Conservation (phyloP, 2,888 invertebrate species). For the Galeopsomyia nigrocyanea region DNA sequence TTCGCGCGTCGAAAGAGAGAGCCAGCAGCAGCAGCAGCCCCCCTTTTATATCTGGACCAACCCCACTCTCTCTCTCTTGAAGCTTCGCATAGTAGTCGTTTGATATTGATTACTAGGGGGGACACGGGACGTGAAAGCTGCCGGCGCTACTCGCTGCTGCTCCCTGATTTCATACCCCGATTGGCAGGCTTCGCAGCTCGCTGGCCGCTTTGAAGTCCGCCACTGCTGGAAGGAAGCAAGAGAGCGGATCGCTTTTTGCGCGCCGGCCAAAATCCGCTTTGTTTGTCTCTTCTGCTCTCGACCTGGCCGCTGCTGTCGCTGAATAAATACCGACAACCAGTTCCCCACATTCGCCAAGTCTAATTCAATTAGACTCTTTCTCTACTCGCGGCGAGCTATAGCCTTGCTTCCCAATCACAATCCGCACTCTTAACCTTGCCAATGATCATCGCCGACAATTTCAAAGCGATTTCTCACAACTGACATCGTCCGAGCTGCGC, state of each 20-base stretch:
- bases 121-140: conserved; percentile 35
- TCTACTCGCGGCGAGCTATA: not conserved
- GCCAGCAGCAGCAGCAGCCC: not conserved
- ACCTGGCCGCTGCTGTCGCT: no score
- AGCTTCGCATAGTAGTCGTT: conserved; percentile 55
- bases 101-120: conserved; percentile 63
- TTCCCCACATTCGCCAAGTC: no score
- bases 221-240: not conserved
- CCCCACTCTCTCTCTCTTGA: not conserved
- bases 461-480: no score
- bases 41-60: conserved; percentile 31
- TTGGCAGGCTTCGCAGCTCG: conserved; percentile 62
- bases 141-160: conserved; percentile 48
- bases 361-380: not conserved
- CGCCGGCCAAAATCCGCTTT: conserved; percentile 40
- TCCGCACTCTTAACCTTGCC: no score
- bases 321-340: no score
- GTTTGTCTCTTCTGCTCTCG: conserved; percentile 20
- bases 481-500: not conserved
- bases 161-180: conserved; percentile 63
- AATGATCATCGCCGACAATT: no score
- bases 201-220: conserved; percentile 61
- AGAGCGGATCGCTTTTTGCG: conserved; percentile 18
- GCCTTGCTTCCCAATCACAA: conserved; percentile 17
- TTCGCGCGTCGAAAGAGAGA: conserved; percentile 16